Evolutionary conservation across 2,888 invertebrate genomes (phyloP), one percentile per base, ranked within the genome.

Genomic region (Loripinus fragilis): DNA sequence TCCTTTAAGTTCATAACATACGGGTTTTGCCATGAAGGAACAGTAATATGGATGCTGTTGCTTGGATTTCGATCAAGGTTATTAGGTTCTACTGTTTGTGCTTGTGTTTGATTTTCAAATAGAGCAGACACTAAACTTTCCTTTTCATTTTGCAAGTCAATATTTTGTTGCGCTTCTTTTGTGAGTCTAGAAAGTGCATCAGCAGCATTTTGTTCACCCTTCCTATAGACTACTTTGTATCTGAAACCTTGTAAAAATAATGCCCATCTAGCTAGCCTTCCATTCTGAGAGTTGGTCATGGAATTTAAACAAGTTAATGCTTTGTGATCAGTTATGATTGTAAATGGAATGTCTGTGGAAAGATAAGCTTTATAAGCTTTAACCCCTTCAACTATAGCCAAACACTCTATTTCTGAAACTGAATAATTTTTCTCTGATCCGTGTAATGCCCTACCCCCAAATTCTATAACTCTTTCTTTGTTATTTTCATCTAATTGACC

Each of bases 401-500:
- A 38, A 33, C 72, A 65, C 35, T 72, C 72, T 38, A 65, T 30
- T n/a, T 72, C 65, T 5, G 72, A 60, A 7, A 60, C 72, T 17
- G 72, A 65, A 33, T 66, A 72, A 33, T 72, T 66, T 48, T 66
- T 65, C 35, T 87, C 84, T 23, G 78, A 20, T 28, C 20, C 65
- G 66, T 60, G n/a, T n/a, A n/a, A n/a, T n/a, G n/a, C n/a, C n/a
- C n/a, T n/a, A n/a, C n/a, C n/a, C n/a, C n/a, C n/a, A 60, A 83
- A 85, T 2, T 74, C 79, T 23, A 85, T 81, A 0, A 83, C 86
- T 5, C 33, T 38, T 72, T 87, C 86, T 60, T 65, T 73, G 1
- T 65, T 71, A 20, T 74, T 38, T 12, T 81, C 71, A 71, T 83
- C 83, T 50, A 64, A 33, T 48, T 86, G 87, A 0, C 79, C 80